Evolutionary conservation across 2,113 vertebrate species (phyloP).

Genomic region (Bungarus multicinctus): DNA sequence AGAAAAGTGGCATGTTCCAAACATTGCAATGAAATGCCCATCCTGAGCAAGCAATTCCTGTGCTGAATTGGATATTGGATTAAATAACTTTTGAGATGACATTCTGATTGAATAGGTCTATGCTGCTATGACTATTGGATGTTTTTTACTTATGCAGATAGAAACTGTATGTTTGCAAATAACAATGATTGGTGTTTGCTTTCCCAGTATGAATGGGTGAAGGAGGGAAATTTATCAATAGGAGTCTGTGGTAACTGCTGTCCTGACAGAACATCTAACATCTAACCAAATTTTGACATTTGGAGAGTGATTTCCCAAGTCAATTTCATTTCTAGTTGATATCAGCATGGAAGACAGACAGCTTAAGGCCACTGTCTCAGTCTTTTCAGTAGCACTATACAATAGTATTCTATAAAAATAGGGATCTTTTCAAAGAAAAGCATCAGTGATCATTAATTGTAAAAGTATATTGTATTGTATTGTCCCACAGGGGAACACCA

Average conservation of each 20-base stretch:
- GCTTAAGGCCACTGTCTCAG: background rate
- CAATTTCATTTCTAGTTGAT: background rate
- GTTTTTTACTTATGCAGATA: background rate
- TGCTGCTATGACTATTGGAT: background rate
- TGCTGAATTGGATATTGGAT: background rate
- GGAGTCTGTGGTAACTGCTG: background rate
- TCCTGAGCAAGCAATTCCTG: background rate
- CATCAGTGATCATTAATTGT: background rate
- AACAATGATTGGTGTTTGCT: background rate
- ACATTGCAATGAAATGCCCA: background rate
- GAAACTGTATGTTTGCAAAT: background rate
- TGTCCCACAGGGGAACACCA: background rate
- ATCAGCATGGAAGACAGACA: background rate
- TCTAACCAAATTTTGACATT: background rate
- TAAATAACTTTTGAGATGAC: background rate
- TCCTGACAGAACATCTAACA: background rate
- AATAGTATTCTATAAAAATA: background rate
- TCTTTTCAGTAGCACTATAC: background rate
- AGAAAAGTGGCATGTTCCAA: background rate
- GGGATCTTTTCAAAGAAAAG: background rate
- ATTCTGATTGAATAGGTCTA: background rate
- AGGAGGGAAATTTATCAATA: background rate
- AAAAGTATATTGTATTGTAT: fast-evolving
- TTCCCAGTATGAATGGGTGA: background rate
- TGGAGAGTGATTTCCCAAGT: background rate